phyloP scores from a whole-genome alignment of 92 coral and sea anemone species.

The Porites cylindrica region DNA sequence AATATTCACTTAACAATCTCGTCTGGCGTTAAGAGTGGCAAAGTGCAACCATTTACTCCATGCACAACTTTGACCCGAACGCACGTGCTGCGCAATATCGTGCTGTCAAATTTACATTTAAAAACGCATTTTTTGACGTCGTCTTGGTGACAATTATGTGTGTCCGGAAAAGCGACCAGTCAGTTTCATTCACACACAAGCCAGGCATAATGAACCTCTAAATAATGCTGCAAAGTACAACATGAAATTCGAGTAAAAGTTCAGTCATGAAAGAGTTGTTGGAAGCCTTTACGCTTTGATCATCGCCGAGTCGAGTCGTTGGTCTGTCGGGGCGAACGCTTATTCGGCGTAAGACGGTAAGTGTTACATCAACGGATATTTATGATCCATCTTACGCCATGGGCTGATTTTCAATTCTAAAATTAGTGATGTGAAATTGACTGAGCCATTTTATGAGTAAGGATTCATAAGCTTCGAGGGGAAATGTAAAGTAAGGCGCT shows the following conservation, averaged over 20 bases:
- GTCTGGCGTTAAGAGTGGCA: background rate
- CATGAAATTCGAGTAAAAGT: constrained; percentile 20
- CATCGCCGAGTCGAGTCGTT: background rate
- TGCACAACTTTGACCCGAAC: constrained; percentile 23
- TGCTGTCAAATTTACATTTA: constrained; percentile 23
- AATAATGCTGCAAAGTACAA: constrained; percentile 29
- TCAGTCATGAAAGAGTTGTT: background rate
- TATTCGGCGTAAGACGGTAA: background rate
- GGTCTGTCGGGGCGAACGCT: constrained; percentile 7
- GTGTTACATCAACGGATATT: background rate
- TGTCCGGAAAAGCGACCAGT: constrained; percentile 38
- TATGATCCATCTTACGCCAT: no score
- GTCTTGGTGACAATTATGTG: constrained; percentile 8
- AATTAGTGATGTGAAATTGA: no score
- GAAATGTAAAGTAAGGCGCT: background rate
- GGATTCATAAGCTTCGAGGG: background rate
- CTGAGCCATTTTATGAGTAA: background rate
- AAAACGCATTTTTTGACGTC: constrained; percentile 24
- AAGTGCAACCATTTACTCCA: background rate
- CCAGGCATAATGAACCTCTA: constrained; percentile 19
- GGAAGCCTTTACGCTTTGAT: background rate
- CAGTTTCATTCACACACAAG: constrained; percentile 21
- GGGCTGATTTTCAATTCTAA: no score
- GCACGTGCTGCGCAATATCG: constrained; percentile 30
- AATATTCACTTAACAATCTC: constrained; percentile 7